A percentile compares a stretch with the other conserved stretches of the same genome.
Evolutionary conservation across 2,797 vertebrate species (phyloP).

Genomic region (Tragelaphus eurycerus): DNA sequence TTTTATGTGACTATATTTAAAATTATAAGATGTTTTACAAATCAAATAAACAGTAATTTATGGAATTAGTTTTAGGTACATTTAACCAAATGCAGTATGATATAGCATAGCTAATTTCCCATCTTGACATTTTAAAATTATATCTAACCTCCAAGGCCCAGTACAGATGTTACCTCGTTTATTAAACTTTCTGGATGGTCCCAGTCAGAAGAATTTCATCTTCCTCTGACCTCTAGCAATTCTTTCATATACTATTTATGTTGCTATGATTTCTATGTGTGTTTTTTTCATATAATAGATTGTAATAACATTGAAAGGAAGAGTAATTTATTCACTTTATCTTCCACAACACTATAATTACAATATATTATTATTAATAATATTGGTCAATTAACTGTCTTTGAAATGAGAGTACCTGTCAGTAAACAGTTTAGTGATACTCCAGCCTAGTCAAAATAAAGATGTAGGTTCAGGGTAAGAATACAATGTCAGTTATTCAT

Average conservation of each 20-base stretch:
- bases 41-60: neutral
- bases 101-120: neutral
- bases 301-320: neutral
- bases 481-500: neutral
- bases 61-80: neutral
- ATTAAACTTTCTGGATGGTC: neutral
- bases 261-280: neutral
- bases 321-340: neutral
- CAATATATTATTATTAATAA: neutral
- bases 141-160: neutral
- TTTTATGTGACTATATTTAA: neutral
- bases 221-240: neutral
- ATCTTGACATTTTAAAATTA: neutral
- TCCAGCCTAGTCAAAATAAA: neutral
- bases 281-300: neutral
- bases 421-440: neutral
- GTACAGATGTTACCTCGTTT: neutral
- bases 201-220: neutral
- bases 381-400: neutral
- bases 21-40: neutral
- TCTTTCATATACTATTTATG: neutral
- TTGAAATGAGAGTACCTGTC: neutral
- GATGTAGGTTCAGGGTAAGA: neutral
- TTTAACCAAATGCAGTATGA: neutral
- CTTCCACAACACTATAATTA: neutral